These are phyloP conservation scores for Leptopilina myrica DNA, from an alignment of 2,888 invertebrate species.

Conservation along the genomic window DNA sequence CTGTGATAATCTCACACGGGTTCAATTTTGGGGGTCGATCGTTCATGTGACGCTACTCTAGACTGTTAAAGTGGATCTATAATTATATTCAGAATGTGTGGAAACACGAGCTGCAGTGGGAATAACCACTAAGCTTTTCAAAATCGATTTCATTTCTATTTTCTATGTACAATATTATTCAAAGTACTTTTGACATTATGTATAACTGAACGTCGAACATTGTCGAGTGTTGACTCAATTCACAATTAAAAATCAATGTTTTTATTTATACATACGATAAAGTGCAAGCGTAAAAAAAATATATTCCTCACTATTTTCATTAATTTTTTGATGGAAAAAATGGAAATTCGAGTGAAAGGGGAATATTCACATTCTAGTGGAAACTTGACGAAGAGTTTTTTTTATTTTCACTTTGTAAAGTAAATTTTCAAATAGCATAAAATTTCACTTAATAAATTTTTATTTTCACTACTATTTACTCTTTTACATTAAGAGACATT, in stretches of 20 bases:
- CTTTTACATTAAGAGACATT: no score
- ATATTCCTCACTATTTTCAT: not conserved
- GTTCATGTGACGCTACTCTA: conserved; percentile 8
- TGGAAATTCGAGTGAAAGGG: no score
- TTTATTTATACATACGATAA: not conserved
- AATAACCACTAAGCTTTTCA: conserved; percentile 26
- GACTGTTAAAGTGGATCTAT: conserved; percentile 14
- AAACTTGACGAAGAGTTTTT: no score
- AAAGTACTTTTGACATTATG: conserved; percentile 21
- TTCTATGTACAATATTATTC: conserved; percentile 4
- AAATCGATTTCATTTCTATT: conserved; percentile 27
- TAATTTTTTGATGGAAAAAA: no score
- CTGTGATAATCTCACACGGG: conserved; percentile 26
- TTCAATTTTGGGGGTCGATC: conserved; percentile 26
- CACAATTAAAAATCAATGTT: not conserved
- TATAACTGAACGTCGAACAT: not conserved
- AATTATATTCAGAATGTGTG: conserved; percentile 25
- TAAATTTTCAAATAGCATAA: no score
- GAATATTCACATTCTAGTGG: no score
- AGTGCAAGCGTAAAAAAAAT: not conserved
- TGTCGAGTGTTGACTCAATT: not conserved
- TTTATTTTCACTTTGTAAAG: no score
- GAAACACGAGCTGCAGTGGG: conserved; percentile 9
- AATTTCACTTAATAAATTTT: no score
- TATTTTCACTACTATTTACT: no score